A percentile compares a stretch with the other conserved stretches of the same genome.
These are phyloP conservation scores for Drosophila sechellia DNA, from an alignment of 1,140 invertebrate species.

Conservation along the genomic window DNA sequence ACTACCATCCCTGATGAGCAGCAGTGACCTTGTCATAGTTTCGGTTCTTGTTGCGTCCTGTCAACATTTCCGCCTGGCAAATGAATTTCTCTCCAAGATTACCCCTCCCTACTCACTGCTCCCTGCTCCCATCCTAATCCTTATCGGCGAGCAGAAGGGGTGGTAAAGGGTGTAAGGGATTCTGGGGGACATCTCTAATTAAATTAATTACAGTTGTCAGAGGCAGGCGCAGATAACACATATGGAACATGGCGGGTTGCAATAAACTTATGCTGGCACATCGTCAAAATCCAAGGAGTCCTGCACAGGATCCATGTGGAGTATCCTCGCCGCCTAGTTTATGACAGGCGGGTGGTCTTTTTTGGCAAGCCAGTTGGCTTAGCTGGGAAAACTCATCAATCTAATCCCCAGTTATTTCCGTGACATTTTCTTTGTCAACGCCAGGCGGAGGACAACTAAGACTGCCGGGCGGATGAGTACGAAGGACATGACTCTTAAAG, in stretches of 20 bases:
- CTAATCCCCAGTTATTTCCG: slow-evolving; percentile 80
- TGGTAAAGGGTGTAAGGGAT: background rate
- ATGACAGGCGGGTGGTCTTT: slow-evolving; percentile 33
- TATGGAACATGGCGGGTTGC: slow-evolving; percentile 52
- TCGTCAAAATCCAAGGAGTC: slow-evolving; percentile 55
- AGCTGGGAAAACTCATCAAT: slow-evolving; percentile 74
- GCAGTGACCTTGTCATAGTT: slow-evolving; percentile 45
- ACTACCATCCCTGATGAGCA: background rate
- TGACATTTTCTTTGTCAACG: slow-evolving; percentile 78
- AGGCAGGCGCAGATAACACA: slow-evolving; percentile 62
- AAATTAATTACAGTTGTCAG: slow-evolving; percentile 79
- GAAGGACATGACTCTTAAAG: slow-evolving; percentile 56
- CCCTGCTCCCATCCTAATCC: background rate
- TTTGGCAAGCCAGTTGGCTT: slow-evolving; percentile 60
- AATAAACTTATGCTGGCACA: slow-evolving; percentile 75
- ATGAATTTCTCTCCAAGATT: slow-evolving; percentile 58
- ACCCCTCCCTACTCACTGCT: background rate
- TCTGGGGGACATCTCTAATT: slow-evolving; percentile 50
- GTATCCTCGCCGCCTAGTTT: slow-evolving; percentile 48
- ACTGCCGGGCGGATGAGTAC: slow-evolving; percentile 5
- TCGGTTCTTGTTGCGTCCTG: slow-evolving; percentile 46
- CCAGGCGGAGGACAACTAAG: slow-evolving; percentile 25
- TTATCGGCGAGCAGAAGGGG: background rate
- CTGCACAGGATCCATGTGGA: slow-evolving; percentile 21
- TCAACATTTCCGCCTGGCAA: slow-evolving; percentile 45